phyloP scores from a whole-genome alignment of 2,797 vertebrate genomes.

The Xenops minutus region DNA sequence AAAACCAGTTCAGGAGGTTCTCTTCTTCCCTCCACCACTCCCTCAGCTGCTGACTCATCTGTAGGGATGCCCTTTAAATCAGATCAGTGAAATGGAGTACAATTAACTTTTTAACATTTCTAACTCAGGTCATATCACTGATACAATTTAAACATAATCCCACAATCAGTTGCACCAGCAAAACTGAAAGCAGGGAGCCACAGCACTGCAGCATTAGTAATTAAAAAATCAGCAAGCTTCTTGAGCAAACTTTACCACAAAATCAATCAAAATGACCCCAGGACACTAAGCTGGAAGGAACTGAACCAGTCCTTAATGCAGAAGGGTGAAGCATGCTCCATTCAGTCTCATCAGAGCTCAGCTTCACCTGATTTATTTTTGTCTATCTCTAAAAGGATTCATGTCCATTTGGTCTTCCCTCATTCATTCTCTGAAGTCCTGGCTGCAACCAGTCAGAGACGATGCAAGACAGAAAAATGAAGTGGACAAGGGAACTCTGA shows the following conservation, averaged over 20 bases:
- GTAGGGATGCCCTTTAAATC: neutral
- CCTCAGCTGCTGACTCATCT: neutral
- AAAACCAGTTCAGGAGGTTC: slow-evolving; percentile 54
- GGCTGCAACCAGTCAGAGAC: neutral
- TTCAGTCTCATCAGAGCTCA: neutral
- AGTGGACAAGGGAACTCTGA: neutral
- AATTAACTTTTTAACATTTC: neutral
- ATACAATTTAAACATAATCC: neutral
- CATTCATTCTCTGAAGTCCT: neutral
- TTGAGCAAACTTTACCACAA: neutral
- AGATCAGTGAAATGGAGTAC: neutral
- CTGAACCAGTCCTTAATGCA: neutral
- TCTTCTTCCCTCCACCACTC: neutral
- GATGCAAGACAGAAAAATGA: neutral
- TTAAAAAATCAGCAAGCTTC: neutral
- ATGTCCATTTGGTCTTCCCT: neutral
- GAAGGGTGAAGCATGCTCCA: neutral
- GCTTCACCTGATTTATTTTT: neutral
- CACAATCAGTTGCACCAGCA: neutral
- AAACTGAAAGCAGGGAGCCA: neutral
- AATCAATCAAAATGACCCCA: neutral
- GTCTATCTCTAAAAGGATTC: neutral
- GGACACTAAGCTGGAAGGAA: neutral
- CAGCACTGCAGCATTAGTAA: neutral
- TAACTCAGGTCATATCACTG: neutral